phyloP scores from a whole-genome alignment of 2,797 vertebrate genomes.

The Melanotaenia trifasciata region DNA sequence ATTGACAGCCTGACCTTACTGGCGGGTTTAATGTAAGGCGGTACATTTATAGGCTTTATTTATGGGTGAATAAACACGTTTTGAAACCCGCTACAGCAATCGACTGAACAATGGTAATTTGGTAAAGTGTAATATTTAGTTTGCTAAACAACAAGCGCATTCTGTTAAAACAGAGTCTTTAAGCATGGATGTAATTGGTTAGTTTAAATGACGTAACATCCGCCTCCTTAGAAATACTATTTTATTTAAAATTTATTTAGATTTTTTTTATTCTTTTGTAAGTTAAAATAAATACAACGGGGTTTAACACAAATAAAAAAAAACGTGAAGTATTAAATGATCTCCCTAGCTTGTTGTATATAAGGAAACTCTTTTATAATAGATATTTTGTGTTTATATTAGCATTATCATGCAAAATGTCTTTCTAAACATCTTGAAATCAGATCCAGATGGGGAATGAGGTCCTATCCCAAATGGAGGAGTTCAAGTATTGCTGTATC shows the following conservation, averaged over 20 bases:
- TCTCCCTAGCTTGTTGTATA: background rate
- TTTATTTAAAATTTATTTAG: too few species aligned
- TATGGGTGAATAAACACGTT: background rate
- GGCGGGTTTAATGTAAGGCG: constrained; percentile 36
- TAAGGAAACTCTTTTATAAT: background rate
- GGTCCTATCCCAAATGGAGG: too few species aligned
- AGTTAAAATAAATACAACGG: background rate
- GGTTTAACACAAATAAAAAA: background rate
- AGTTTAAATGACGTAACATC: constrained; percentile 69
- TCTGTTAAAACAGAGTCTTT: constrained; percentile 4
- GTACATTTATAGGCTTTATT: constrained; percentile 4
- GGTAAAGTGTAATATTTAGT: fast-evolving
- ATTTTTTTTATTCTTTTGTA: background rate
- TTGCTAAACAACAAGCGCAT: background rate
- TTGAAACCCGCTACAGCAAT: background rate
- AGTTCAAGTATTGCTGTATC: too few species aligned
- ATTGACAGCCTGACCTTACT: background rate
- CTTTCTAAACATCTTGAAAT: background rate
- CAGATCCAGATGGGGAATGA: too few species aligned
- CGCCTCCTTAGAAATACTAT: constrained; percentile 15
- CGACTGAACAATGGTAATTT: fast-evolving
- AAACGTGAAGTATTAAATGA: background rate
- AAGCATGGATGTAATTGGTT: constrained; percentile 18
- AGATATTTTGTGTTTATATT: background rate
- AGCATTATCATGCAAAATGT: background rate